A percentile compares a stretch with the other conserved stretches of the same genome.
Conservation (phyloP, 2,888 invertebrate genomes). For the Scaptomyza reducta region DNA sequence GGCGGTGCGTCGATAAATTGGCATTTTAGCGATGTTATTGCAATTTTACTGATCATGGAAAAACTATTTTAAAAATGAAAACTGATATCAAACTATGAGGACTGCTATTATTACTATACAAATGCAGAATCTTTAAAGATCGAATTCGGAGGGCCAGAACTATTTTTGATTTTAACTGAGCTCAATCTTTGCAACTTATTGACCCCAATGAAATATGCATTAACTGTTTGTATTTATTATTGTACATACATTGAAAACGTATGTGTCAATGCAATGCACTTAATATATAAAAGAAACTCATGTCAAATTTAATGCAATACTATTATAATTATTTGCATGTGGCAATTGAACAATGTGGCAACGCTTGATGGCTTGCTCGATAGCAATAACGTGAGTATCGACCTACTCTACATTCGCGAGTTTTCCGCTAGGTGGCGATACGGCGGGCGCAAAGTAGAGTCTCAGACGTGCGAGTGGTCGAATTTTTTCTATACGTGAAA, state of each 20-base stretch:
- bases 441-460: constrained; percentile 70
- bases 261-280: background rate
- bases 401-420: constrained; percentile 48
- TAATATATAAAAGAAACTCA: background rate
- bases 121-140: background rate
- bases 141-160: background rate
- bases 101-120: background rate
- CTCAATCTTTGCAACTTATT: constrained; percentile 4
- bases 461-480: constrained; percentile 63
- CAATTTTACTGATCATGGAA: background rate
- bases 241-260: background rate
- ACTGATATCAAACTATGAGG: background rate
- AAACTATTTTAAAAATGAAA: background rate
- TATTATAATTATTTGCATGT: constrained; percentile 5
- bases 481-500: constrained; percentile 67
- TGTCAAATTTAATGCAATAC: background rate
- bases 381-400: constrained; percentile 46
- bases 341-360: constrained; percentile 20
- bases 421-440: constrained; percentile 77
- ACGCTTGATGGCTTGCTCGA: constrained; percentile 28
- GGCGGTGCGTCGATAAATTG: constrained; percentile 19
- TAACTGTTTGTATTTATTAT: no score
- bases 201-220: background rate
- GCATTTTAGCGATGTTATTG: constrained; percentile 14
- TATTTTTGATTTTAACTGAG: background rate